Conservation (phyloP, 2,113 vertebrate genomes). For the Pseudopodoces humilis region DNA sequence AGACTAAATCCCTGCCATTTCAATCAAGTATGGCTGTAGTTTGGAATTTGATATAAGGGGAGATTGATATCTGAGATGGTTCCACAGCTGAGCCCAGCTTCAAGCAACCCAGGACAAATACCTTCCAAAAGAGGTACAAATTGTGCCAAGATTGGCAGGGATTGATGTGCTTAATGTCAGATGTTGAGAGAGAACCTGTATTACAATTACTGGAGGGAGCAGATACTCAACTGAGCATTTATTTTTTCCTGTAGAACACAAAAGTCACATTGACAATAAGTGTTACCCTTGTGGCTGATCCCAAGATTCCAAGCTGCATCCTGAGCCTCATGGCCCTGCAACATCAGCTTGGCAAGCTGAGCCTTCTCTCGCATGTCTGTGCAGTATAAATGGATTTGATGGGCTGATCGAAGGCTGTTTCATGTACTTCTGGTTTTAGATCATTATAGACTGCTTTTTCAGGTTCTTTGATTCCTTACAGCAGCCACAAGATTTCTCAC, state of each 20-base stretch:
- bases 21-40: background rate
- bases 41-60: background rate
- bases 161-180: background rate
- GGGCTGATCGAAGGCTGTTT: background rate
- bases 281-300: background rate
- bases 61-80: background rate
- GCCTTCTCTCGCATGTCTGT: background rate
- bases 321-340: background rate
- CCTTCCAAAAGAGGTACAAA: background rate
- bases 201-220: background rate
- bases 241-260: background rate
- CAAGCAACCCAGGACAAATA: background rate
- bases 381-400: background rate
- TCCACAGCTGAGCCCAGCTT: background rate
- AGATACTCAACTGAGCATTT: background rate
- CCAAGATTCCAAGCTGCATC: background rate
- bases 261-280: accelerated
- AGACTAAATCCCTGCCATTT: background rate
- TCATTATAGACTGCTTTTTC: background rate
- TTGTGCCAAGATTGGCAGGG: background rate
- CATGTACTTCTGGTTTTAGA: background rate
- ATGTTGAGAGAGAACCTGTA: background rate
- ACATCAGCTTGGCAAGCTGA: accelerated
- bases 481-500: background rate
- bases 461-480: background rate